A percentile compares a stretch with the other conserved stretches of the same genome.
These are phyloP conservation scores for Apodemus agrarius DNA, from an alignment of 2,797 vertebrate genomes.

Conservation along the genomic window DNA sequence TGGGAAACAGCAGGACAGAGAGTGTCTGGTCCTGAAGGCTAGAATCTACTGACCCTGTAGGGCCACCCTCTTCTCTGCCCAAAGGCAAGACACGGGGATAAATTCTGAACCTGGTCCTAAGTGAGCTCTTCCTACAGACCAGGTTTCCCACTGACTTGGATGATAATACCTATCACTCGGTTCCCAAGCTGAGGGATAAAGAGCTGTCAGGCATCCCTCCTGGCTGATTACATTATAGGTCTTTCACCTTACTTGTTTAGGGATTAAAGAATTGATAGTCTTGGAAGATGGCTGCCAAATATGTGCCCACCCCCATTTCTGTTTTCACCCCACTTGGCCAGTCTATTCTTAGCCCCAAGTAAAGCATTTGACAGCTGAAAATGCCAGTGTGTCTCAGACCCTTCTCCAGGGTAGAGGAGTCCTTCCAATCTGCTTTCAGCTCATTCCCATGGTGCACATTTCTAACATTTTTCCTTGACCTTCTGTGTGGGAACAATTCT, in stretches of 20 bases:
- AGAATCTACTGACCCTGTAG: slow-evolving; percentile 64
- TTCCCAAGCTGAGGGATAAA: slow-evolving; percentile 41
- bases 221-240: neutral
- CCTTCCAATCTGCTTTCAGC: slow-evolving; percentile 56
- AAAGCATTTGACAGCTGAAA: slow-evolving; percentile 65
- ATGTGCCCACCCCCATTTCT: neutral
- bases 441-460: slow-evolving; percentile 42
- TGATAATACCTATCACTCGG: neutral
- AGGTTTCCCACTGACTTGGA: slow-evolving; percentile 33
- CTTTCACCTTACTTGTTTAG: neutral
- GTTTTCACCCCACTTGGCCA: slow-evolving; percentile 8
- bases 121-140: slow-evolving; percentile 33
- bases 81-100: slow-evolving; percentile 40
- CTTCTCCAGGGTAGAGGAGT: slow-evolving; percentile 60
- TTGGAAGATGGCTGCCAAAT: slow-evolving; percentile 22
- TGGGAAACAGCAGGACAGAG: slow-evolving; percentile 81
- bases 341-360: slow-evolving; percentile 43
- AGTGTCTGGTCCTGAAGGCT: slow-evolving; percentile 75
- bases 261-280: neutral
- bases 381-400: slow-evolving; percentile 66
- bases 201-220: neutral
- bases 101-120: slow-evolving; percentile 57
- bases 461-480: slow-evolving; percentile 52
- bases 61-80: slow-evolving; percentile 45
- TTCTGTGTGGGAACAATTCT: slow-evolving; percentile 14